A percentile compares a stretch with the other conserved stretches of the same genome.
phyloP scores from a whole-genome alignment of 2,888 invertebrate species.

The Onchidella celtica region DNA sequence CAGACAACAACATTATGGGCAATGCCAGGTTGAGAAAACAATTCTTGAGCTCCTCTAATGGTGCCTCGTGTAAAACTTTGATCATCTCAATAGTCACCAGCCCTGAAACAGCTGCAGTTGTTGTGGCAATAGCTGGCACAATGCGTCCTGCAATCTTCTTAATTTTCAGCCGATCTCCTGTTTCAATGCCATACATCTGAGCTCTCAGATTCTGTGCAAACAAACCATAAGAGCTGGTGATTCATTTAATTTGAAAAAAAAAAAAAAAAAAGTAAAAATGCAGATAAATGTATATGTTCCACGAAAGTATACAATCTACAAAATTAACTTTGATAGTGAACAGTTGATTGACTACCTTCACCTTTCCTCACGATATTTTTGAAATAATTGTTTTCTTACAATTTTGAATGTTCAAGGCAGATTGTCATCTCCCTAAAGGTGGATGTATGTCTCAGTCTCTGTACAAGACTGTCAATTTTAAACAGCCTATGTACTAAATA shows the following conservation, averaged over 20 bases:
- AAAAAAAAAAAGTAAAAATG: neutral
- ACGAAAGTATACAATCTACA: neutral
- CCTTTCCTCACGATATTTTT: too few relatives aligned
- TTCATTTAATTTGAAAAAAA: too few relatives aligned
- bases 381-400: too few relatives aligned
- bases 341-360: too few relatives aligned
- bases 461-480: too few relatives aligned
- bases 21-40: conserved; percentile 79
- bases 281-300: neutral
- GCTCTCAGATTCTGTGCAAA: conserved; percentile 80
- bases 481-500: too few relatives aligned
- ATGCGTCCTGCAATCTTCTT: conserved; percentile 80
- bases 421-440: too few relatives aligned
- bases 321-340: neutral
- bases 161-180: conserved; percentile 75
- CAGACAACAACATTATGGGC: conserved; percentile 77
- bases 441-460: too few relatives aligned
- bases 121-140: conserved; percentile 81
- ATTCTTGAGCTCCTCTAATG: conserved; percentile 74
- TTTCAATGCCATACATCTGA: conserved; percentile 78
- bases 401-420: too few relatives aligned
- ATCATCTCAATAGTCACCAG: conserved; percentile 78
- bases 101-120: conserved; percentile 81
- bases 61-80: conserved; percentile 71
- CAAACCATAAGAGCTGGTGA: too few relatives aligned